A percentile compares a stretch with the other conserved stretches of the same genome.
phyloP scores from a whole-genome alignment of 2,113 vertebrate species.

The Monopterus albus region DNA sequence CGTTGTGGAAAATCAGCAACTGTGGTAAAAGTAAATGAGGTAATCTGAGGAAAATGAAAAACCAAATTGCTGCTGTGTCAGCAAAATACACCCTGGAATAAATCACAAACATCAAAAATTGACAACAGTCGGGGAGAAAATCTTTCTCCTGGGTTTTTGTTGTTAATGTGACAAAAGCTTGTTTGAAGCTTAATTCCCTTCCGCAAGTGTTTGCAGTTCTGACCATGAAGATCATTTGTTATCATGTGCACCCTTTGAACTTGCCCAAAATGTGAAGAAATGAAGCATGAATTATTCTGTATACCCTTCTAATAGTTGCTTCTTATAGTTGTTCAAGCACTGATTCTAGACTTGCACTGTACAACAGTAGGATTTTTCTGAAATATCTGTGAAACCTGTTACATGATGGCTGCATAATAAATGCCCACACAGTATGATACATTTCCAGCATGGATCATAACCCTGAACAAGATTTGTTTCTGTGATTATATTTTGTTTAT shows the following conservation, averaged over 20 bases:
- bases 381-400: slow-evolving; percentile 4
- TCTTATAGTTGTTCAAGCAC: too few species aligned
- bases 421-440: not conserved
- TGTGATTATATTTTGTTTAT: slow-evolving; percentile 28
- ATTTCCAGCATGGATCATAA: slow-evolving; percentile 25
- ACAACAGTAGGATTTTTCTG: not conserved
- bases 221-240: too few species aligned
- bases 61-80: slow-evolving; percentile 38
- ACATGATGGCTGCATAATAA: slow-evolving; percentile 9
- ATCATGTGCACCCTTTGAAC: not conserved
- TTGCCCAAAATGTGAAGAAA: not conserved
- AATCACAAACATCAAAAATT: slow-evolving; percentile 26
- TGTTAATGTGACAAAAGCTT: slow-evolving; percentile 35
- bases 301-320: not conserved
- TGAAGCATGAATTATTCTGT: not conserved
- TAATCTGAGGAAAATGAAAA: slow-evolving; percentile 38
- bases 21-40: slow-evolving; percentile 38
- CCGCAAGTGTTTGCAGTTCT: not conserved
- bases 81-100: slow-evolving; percentile 20
- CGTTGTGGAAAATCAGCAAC: slow-evolving; percentile 25
- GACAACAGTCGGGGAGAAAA: slow-evolving; percentile 16
- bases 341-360: not conserved
- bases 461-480: slow-evolving; percentile 23
- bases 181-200: slow-evolving; percentile 27
- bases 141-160: slow-evolving; percentile 34